phyloP scores from a whole-genome alignment of 1,140 invertebrate genomes.

The Drosophila kurseongensis region DNA sequence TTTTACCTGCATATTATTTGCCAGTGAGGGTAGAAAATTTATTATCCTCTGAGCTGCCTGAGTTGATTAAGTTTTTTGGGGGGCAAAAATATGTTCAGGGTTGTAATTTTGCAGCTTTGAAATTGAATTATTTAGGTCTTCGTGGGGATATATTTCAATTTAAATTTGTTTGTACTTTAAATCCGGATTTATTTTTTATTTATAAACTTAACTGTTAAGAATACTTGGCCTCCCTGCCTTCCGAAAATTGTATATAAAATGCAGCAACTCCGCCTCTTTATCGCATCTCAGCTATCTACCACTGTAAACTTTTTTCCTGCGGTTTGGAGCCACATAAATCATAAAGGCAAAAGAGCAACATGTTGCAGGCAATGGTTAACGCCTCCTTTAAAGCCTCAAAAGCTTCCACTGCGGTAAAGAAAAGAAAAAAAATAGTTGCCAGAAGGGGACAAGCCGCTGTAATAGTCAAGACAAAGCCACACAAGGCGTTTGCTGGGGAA shows the following conservation, averaged over 20 bases:
- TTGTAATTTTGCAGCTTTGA: background rate
- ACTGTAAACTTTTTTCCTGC: conserved; percentile 23
- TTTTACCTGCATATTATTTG: conserved; percentile 19
- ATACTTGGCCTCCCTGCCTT: background rate
- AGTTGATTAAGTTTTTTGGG: conserved; percentile 34
- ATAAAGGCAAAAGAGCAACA: conserved; percentile 55
- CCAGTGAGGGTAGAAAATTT: conserved; percentile 19
- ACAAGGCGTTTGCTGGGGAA: conserved; percentile 29
- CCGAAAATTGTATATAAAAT: conserved; percentile 15
- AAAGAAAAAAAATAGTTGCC: conserved; percentile 44
- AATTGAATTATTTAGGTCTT: conserved; percentile 5
- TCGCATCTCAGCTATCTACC: conserved; percentile 37
- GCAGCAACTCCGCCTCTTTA: conserved; percentile 32
- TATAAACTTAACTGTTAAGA: too few relatives aligned
- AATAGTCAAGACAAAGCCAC: conserved; percentile 60
- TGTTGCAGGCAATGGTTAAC: conserved; percentile 60
- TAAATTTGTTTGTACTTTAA: background rate
- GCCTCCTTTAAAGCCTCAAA: conserved; percentile 49
- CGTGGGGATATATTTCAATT: background rate
- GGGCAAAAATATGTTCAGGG: background rate
- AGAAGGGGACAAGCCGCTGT: conserved; percentile 48
- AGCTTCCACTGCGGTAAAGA: conserved; percentile 35
- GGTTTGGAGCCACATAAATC: conserved; percentile 55
- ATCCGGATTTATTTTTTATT: background rate
- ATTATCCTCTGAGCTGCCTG: conserved; percentile 23